Conservation (phyloP, 2,113 vertebrate species). For the Vireo altiloquus region DNA sequence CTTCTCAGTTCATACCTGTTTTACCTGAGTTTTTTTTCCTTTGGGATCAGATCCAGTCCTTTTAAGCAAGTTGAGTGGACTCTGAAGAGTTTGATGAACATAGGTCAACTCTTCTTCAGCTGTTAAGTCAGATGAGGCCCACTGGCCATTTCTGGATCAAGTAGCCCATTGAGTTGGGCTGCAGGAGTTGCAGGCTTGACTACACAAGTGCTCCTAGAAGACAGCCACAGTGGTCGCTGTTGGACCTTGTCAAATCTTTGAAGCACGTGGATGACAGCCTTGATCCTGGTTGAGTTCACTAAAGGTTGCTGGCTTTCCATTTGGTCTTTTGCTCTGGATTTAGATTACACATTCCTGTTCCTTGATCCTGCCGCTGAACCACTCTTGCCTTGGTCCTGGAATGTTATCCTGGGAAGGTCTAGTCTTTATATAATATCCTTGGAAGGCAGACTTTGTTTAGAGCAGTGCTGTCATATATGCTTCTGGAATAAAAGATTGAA, state of each 20-base stretch:
- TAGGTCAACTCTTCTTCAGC: background rate
- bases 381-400: background rate
- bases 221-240: background rate
- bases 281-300: background rate
- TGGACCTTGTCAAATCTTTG: background rate
- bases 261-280: background rate
- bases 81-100: background rate
- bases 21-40: background rate
- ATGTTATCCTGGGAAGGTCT: background rate
- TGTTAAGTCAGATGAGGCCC: background rate
- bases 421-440: background rate
- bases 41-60: background rate
- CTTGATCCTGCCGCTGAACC: background rate
- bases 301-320: fast-evolving
- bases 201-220: background rate
- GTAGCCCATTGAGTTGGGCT: background rate
- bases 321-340: background rate
- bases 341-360: background rate
- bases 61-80: background rate
- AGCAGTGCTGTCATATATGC: background rate
- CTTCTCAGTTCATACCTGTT: background rate
- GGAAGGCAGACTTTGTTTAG: background rate
- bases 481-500: background rate
- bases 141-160: background rate
- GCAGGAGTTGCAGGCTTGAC: background rate